These are phyloP conservation scores for Zaprionus obscuricornis DNA, from an alignment of 2,888 invertebrate genomes.

Conservation along the genomic window DNA sequence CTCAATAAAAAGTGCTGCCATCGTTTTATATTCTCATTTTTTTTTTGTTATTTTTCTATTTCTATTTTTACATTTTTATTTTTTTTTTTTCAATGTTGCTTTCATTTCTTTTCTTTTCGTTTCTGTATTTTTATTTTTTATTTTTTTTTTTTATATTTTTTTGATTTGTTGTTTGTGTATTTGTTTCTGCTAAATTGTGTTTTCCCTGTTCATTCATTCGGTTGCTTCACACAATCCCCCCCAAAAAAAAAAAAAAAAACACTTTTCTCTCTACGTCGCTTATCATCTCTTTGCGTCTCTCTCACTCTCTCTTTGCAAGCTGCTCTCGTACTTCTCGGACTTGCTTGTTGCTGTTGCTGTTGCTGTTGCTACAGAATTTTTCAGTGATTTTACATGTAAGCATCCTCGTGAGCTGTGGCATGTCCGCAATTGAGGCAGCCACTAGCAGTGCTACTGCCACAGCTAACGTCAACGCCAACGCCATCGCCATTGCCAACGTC, in stretches of 20 bases:
- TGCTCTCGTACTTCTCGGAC: constrained; percentile 6
- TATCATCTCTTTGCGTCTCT: constrained; percentile 10
- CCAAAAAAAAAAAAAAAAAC: too few relatives aligned
- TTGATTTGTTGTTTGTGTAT: constrained; percentile 62
- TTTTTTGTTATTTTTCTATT: constrained; percentile 14
- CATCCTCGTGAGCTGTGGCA: constrained; percentile 79
- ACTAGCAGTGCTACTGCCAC: constrained; percentile 35
- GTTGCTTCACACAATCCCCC: constrained; percentile 22
- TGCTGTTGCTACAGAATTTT: constrained; percentile 57
- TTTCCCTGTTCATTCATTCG: constrained; percentile 81
- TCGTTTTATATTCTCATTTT: constrained; percentile 41
- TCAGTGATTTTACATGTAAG: constrained; percentile 81
- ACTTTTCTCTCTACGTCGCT: too few relatives aligned
- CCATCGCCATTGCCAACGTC: neutral
- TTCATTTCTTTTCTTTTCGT: constrained; percentile 60
- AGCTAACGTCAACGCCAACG: neutral
- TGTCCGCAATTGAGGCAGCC: constrained; percentile 80
- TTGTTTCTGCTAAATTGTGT: constrained; percentile 78
- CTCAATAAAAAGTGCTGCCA: constrained; percentile 73
- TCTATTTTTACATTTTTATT: constrained; percentile 30
- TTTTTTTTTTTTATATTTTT: constrained; percentile 36
- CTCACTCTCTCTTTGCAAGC: constrained; percentile 18
- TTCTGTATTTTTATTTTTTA: constrained; percentile 21
- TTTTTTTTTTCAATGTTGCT: constrained; percentile 58
- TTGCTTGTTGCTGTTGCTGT: constrained; percentile 8